Conservation (phyloP, 2,113 vertebrate genomes). For the Xiphias gladius region DNA sequence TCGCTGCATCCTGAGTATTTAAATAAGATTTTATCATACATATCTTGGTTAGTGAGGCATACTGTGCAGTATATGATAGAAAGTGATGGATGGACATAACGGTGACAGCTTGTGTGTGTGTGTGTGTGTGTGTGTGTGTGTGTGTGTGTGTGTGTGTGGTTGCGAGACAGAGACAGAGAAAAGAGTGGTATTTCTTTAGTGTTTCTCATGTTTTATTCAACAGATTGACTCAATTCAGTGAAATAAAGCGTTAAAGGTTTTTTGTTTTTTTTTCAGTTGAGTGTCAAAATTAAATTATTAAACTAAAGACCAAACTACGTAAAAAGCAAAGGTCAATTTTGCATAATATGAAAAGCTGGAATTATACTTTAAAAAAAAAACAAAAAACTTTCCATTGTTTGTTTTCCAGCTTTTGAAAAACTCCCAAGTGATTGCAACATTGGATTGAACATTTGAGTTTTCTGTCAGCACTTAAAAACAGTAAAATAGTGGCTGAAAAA, state of each 20-base stretch:
- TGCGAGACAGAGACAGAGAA: background rate
- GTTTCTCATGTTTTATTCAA: constrained; percentile 45
- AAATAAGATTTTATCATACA: background rate
- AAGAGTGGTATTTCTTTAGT: background rate
- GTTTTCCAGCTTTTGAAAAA: background rate
- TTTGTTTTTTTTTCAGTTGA: background rate
- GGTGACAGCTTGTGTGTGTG: background rate
- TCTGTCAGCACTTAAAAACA: background rate
- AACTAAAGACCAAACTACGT: background rate
- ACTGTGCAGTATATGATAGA: background rate
- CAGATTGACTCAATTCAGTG: constrained; percentile 23
- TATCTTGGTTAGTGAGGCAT: too few relatives aligned
- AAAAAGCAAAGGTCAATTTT: background rate
- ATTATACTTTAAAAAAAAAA: too few relatives aligned
- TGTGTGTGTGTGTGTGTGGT: background rate
- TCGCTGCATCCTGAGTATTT: too few relatives aligned
- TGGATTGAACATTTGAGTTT: background rate
- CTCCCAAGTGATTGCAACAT: too few relatives aligned
- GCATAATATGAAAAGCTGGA: too few relatives aligned
- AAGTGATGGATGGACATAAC: constrained; percentile 20
- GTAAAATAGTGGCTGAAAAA: background rate
- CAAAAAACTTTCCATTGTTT: too few relatives aligned
- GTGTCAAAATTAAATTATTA: background rate
- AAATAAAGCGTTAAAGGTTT: background rate
- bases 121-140: background rate